Base-by-base conservation (phyloP, 1,140 invertebrate genomes). In the Frieseomelitta varia region DNA sequence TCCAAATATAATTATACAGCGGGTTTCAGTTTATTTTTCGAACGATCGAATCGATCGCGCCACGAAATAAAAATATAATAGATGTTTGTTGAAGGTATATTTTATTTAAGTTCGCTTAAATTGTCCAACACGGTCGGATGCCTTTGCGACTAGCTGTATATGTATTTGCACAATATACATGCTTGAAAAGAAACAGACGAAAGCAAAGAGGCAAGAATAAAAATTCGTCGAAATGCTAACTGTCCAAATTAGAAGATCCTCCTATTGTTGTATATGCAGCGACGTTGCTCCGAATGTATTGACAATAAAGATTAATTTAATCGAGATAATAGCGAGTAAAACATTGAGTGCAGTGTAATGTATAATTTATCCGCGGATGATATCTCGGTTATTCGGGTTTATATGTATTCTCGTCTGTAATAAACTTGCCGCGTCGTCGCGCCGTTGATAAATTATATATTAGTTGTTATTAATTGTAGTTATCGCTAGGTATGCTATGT, bases 241-340 rank as follows among this genome's bases (percentile, higher is more conserved):
- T 17, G 63, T 17, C 65, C 24, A 72, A 67, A 74, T 19, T 6
- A 12, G 30, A 39, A 24, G 17, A 19, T n/a, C 11, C n/a, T 47
- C 53, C 58, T 72, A 77, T 63, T 84, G 88, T 58, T 69, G 71
- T 85, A 67, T 68, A 67, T 72, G 85, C 93, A 93, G 92, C 88
- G 92, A 94, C 92, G 91, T 85, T 89, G 91, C 87, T 94, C 93
- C 93, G 94, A 94, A 94, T 94, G 93, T 90, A 94, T 94, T 94
- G 93, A 94, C 94, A 94, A 94, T 94, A 94, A 93, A n/a, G n/a
- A 89, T 83, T 84, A 81, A 86, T 89, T 30, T 73, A 87, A 84
- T 77, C 21, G 85, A 81, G 86, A 74, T 83, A 75, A 86, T 88
- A 81, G 76, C 77, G 89, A 78, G 78, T 83, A 87, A 84, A 47